Evolutionary conservation across 2,888 invertebrate genomes (phyloP), one percentile per base, ranked within the genome.

Genomic region (Apamea crenata): DNA sequence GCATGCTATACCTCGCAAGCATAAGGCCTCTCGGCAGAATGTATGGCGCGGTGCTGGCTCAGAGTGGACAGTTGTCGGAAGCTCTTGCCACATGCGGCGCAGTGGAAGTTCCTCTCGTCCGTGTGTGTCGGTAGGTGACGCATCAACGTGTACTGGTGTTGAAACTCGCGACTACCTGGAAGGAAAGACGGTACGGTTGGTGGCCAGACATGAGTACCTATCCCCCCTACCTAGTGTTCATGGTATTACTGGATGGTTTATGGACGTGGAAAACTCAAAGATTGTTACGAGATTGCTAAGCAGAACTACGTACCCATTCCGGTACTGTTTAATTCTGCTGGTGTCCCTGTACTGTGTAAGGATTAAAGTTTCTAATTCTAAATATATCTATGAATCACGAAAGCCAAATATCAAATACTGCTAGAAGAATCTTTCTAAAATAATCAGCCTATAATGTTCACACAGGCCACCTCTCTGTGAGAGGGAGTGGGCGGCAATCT

Each of bases 31-130:
- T 98, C 98, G 61, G 98, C 97, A n/a, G 98, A 98, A 91, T 98
- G 98, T 90, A 98, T 98, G n/a, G 98, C 98, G 72, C 97, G 97
- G 90, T 98, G 98, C 90, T 98, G 98, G 87, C 98, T 98, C 70
- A 98, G 94, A 1, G 98, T 98, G 59, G 98, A 98, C 91, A 98
- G 97, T 93, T 98, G 98, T 0, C 98, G 96, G 91, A 98, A 98
- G 86, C 98, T 98, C 97, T 98, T 98, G 29, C 98, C 98, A 89
- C 98, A 98, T 47, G 97, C 97, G 78, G 97, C 97, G 91, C 98
- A 98, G 91, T 98, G 97, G 94, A 98, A 98, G 94, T 98, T 98
- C 78, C 98, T 95, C 92, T 98, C 98, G 86, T 98, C 98, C 0
- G 98, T 98, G 90, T 98, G 98, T 0, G 98, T 98, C 0, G 98